Conservation (phyloP, 2,113 vertebrate species). For the Nycticryphes semicollaris region DNA sequence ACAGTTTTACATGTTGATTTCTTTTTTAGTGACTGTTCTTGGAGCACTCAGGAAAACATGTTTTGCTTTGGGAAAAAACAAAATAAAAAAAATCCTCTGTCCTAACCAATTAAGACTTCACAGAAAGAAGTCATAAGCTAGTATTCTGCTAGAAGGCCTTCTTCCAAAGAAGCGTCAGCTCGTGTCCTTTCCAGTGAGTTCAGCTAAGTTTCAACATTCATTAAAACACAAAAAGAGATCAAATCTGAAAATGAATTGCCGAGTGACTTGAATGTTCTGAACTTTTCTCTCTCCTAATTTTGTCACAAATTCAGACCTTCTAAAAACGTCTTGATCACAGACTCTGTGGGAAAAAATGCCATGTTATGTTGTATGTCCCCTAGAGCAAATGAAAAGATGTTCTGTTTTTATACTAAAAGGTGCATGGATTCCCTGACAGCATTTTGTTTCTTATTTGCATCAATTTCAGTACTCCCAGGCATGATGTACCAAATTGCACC, state of each 20-base stretch:
- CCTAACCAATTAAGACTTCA: conserved; percentile 50
- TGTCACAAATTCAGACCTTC: background rate
- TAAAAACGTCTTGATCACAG: conserved; percentile 3
- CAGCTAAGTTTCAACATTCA: conserved; percentile 17
- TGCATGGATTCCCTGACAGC: background rate
- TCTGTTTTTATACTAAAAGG: background rate
- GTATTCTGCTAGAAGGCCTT: conserved; percentile 23
- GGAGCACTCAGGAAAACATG: background rate
- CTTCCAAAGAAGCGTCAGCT: background rate
- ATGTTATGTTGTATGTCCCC: background rate
- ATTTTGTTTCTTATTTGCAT: background rate
- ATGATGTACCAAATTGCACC: background rate
- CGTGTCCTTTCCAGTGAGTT: background rate
- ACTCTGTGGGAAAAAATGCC: background rate
- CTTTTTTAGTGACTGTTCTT: conserved; percentile 44
- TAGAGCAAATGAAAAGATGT: background rate
- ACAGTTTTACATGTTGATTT: conserved; percentile 40
- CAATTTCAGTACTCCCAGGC: background rate
- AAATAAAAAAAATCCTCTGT: background rate
- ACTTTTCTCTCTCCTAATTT: conserved; percentile 25
- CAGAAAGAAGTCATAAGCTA: background rate
- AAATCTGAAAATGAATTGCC: conserved; percentile 23
- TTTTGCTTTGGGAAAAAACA: conserved; percentile 18
- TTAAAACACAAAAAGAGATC: conserved; percentile 35
- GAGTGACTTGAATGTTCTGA: background rate